Conservation (phyloP, 2,797 vertebrate species). For the Prionace glauca region DNA sequence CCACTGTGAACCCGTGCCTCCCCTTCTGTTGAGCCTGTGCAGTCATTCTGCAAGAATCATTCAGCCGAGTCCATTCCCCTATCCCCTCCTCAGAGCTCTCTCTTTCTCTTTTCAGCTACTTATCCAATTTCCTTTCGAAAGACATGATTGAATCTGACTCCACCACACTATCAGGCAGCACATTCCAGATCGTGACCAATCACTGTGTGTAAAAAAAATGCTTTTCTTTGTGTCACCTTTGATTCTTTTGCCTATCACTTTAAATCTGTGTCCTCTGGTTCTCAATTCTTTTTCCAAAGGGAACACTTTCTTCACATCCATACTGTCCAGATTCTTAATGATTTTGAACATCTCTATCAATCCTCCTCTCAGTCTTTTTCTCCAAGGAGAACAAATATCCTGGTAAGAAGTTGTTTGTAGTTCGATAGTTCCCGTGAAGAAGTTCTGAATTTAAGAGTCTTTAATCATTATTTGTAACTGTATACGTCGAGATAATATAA, state of each 20-base stretch:
- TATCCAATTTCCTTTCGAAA: not conserved
- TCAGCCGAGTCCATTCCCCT: too few species aligned
- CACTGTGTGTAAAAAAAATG: not conserved
- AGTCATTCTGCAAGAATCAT: not conserved
- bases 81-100: too few species aligned
- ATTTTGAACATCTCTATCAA: not conserved
- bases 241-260: not conserved
- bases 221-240: not conserved
- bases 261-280: not conserved
- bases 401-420: too few species aligned
- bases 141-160: not conserved
- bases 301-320: not conserved
- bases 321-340: not conserved
- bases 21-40: not conserved
- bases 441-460: too few species aligned
- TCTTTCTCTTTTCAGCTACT: not conserved
- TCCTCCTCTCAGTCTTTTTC: not conserved
- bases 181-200: not conserved
- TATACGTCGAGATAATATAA: too few species aligned
- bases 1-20: too few species aligned
- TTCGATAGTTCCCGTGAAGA: too few species aligned
- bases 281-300: not conserved
- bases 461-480: too few species aligned
- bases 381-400: not conserved
- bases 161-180: not conserved